Evolutionary conservation across 2,797 vertebrate species (phyloP), one percentile per base, ranked within the genome.

Genomic region (Pseudotriccus pelzelni): DNA sequence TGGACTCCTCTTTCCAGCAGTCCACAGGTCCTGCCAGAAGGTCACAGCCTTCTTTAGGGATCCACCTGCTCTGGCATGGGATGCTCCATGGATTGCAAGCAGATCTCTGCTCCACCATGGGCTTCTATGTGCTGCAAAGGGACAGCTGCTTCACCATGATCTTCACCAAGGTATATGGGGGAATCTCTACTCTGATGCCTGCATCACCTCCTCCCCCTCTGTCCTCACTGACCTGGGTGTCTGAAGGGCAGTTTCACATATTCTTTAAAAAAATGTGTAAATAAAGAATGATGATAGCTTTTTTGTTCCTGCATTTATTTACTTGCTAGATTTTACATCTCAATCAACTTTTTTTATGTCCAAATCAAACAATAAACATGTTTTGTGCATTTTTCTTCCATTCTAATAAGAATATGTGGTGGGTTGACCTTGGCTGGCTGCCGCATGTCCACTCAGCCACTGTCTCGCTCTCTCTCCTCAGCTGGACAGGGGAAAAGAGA

Each of bases 121-220:
- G 5, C 23, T 7, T 44, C 27, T 20, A 9, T 7, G 27, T 9
- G 19, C 36, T 79, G 22, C 32, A 23, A 49, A 41, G 11, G 3
- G 17, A 43, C 32, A 36, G 36, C 27, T 43, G 25, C 22, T 18
- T 49, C 56, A 32, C 21, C 30, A 8, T 3, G 17, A 11, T 5
- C 66, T 27, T 36, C 5, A 7, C 41, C 36, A 36, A 0, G 24
- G 30, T 24, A 30, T 55, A 14, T 36, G 19, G 19, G 27, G 28
- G 23, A 58, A 52, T n/a, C 52, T 28, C 52, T 39, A 2, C 0
- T n/a, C 10, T 37, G 23, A 1, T 0, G 0, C 17, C 39, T 41
- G 10, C 8, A 67, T 9, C 9, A 41, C 7, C 3, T 74, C 10
- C 53, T 67, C 5, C 8, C 7, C 18, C 15, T 43, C 25, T 55